phyloP scores from a whole-genome alignment of 2,888 invertebrate genomes.

The Leuctra nigra region DNA sequence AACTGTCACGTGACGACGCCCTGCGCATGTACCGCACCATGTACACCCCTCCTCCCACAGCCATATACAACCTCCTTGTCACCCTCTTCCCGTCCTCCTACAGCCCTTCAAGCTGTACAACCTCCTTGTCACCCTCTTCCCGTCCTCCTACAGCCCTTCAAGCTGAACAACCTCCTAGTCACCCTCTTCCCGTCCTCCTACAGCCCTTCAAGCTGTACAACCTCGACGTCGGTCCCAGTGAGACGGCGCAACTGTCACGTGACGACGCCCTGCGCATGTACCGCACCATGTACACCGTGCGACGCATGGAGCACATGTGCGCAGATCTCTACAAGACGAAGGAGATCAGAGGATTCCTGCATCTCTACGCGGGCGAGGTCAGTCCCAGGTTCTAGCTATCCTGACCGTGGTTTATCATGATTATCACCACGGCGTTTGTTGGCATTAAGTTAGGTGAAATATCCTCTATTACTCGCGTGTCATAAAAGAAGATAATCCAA shows the following conservation, averaged over 20 bases:
- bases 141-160: background rate
- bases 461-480: too few species aligned
- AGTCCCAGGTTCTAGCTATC: background rate
- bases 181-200: background rate
- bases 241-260: slow-evolving; percentile 60
- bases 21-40: slow-evolving; percentile 69
- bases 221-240: slow-evolving; percentile 32
- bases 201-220: slow-evolving; percentile 8
- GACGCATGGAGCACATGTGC: slow-evolving; percentile 91
- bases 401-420: background rate
- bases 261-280: slow-evolving; percentile 82
- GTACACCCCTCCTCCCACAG: slow-evolving; percentile 44
- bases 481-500: too few species aligned
- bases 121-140: background rate
- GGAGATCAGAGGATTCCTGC: slow-evolving; percentile 40
- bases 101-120: slow-evolving; percentile 8
- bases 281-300: slow-evolving; percentile 71
- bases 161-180: background rate
- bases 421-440: too few species aligned
- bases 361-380: slow-evolving; percentile 42
- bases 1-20: slow-evolving; percentile 78
- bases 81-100: background rate
- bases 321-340: slow-evolving; percentile 97
- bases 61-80: background rate
- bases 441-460: background rate